A percentile compares a stretch with the other conserved stretches of the same genome.
Conservation (phyloP, 2,113 vertebrate species). For the Salvelinus sp. region DNA sequence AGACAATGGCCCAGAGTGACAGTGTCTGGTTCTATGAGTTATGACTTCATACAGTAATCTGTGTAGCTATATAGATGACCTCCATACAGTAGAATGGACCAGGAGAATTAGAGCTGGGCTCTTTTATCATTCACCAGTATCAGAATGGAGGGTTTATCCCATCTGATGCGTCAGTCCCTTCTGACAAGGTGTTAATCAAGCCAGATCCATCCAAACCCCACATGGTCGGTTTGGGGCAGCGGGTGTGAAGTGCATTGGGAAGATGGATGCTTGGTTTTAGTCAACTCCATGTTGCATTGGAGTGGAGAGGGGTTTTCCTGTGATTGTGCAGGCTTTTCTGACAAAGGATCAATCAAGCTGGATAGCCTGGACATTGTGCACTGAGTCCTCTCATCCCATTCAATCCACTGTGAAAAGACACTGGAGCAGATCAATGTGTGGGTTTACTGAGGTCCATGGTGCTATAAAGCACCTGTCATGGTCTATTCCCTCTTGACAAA, state of each 20-base stretch:
- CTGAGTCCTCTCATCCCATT: too few relatives aligned
- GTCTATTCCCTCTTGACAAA: neutral
- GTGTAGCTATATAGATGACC: neutral
- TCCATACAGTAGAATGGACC: neutral
- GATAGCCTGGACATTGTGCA: slow-evolving; percentile 6
- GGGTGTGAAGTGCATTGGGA: slow-evolving; percentile 33
- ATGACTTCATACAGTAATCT: neutral
- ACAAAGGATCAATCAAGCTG: slow-evolving; percentile 30
- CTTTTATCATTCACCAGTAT: neutral
- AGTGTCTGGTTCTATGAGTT: neutral
- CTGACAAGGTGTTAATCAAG: slow-evolving; percentile 32
- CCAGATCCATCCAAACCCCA: neutral
- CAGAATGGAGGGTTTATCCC: neutral
- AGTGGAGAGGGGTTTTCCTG: slow-evolving; percentile 2
- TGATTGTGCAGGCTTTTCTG: neutral
- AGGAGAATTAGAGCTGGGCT: neutral
- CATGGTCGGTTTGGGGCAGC: neutral
- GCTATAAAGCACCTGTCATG: too few relatives aligned
- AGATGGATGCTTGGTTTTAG: slow-evolving; percentile 43
- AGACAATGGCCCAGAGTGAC: neutral
- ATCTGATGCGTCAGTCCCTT: slow-evolving; percentile 1
- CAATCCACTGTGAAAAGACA: too few relatives aligned
- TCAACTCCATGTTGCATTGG: slow-evolving; percentile 9
- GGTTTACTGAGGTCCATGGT: too few relatives aligned
- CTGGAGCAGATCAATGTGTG: too few relatives aligned